Evolutionary conservation across 2,113 vertebrate genomes (phyloP), one percentile per base, ranked within the genome.

Genomic region (Chionomys nivalis): DNA sequence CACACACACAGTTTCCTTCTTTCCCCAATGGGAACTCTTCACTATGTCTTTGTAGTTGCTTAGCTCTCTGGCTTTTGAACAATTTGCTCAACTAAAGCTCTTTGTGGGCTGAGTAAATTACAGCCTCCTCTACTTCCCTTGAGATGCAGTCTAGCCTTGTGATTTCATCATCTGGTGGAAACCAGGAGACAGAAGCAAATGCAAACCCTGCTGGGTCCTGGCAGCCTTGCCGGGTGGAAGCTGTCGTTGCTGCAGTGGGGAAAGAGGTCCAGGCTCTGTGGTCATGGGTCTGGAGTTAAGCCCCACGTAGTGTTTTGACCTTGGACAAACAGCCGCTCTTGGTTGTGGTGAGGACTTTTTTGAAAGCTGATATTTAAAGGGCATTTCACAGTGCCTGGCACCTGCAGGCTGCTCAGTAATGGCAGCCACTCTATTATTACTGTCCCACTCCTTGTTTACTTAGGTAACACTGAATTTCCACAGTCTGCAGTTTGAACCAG

Each of bases 11-110:
- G 39, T 33, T 49, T 87, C 31, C 85, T 49, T 68, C 31, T 65
- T n/a, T 87, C 44, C 28, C 65, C 66, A 90, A 21, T 72, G 75
- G 33, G 33, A 89, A 52, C 63, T 36, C 26, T 94, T 93, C 66
- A 89, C 61, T 52, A 11, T 66, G 39, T 19, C 65, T 92, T 85
- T 95, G 39, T 85, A 86, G 58, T 94, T 95, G 36, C 63, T 33
- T 72, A 63, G 0, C 66, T 96, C 68, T 87, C 68, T 97, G 86
- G 65, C 68, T 81, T 23, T 90, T 63, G 94, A 87, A 36, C 81
- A 23, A 75, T 94, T 95, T 96, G 68, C 55, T 87, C 68, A 85
- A 17, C 90, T 92, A 76, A 90, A n/a, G 82, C 90, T 87, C 31
- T 55, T 55, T 83, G 72, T 83, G 81, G 66, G 26, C 49, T 68